These are phyloP conservation scores for Spea hammondii DNA, from an alignment of 2,797 vertebrate genomes.

Conservation along the genomic window DNA sequence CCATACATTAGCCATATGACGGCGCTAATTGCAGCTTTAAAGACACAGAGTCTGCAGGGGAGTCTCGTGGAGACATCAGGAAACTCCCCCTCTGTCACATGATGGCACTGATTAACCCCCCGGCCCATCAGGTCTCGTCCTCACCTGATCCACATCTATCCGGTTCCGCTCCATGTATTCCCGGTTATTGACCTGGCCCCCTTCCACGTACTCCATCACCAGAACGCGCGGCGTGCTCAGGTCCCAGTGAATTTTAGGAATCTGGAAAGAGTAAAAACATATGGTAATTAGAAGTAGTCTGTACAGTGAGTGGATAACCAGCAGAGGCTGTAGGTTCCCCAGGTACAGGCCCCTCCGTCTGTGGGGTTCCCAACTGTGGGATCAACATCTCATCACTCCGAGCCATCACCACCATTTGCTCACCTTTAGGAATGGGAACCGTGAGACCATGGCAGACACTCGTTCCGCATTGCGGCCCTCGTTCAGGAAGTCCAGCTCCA, in stretches of 20 bases:
- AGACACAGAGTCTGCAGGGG: conserved; percentile 2
- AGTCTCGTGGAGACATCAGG: conserved; percentile 1
- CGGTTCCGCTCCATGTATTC: conserved; percentile 83
- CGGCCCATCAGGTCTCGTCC: not conserved
- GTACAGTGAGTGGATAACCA: too few species aligned
- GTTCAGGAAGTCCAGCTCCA: conserved; percentile 92
- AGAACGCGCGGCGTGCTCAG: conserved; percentile 88
- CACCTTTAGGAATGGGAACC: conserved; percentile 89
- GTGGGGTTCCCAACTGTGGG: too few species aligned
- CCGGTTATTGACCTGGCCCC: conserved; percentile 89
- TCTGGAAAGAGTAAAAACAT: conserved; percentile 65
- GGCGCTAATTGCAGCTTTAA: conserved; percentile 20
- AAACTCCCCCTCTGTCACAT: conserved; percentile 2
- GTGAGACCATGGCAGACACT: conserved; percentile 80
- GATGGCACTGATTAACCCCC: conserved; percentile 27
- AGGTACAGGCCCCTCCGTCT: too few species aligned
- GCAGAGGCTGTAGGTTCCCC: too few species aligned
- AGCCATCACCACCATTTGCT: not conserved
- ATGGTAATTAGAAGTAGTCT: too few species aligned
- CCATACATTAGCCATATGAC: conserved; percentile 24
- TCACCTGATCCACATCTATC: conserved; percentile 89
- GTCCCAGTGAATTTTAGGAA: conserved; percentile 91
- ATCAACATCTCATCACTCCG: too few species aligned
- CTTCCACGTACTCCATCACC: conserved; percentile 93
- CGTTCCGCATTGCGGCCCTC: conserved; percentile 91